phyloP scores from a whole-genome alignment of 2,888 invertebrate genomes.

The Synergus umbraculus region DNA sequence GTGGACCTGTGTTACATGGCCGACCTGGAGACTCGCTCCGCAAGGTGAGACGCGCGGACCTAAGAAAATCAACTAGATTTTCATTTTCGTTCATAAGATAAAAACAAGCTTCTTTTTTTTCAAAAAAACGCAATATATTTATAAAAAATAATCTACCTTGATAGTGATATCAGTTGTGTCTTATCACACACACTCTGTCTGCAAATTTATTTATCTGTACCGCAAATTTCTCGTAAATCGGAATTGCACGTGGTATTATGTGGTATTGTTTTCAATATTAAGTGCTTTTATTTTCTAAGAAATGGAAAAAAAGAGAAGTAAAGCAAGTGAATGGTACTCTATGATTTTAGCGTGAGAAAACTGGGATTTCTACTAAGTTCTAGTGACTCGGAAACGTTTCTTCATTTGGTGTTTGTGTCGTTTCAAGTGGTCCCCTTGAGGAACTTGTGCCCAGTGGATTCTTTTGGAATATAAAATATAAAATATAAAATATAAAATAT shows the following conservation, averaged over 20 bases:
- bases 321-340: neutral
- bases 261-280: neutral
- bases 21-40: constrained; percentile 75
- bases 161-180: neutral
- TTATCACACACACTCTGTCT: neutral
- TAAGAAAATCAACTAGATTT: constrained; percentile 48
- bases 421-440: neutral
- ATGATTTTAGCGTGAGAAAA: neutral
- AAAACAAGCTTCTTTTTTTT: neutral
- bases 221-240: neutral
- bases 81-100: constrained; percentile 44
- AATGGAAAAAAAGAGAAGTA: neutral
- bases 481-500: too few species aligned
- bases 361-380: neutral
- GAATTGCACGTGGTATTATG: constrained; percentile 7
- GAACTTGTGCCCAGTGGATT: constrained; percentile 1
- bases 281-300: too few species aligned
- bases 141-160: neutral
- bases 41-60: constrained; percentile 77
- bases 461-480: neutral
- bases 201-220: neutral
- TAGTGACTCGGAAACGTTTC: neutral
- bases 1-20: constrained; percentile 75
- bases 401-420: neutral
- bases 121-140: neutral